phyloP scores from a whole-genome alignment of 1,140 invertebrate genomes.

The Drosophila guanche region DNA sequence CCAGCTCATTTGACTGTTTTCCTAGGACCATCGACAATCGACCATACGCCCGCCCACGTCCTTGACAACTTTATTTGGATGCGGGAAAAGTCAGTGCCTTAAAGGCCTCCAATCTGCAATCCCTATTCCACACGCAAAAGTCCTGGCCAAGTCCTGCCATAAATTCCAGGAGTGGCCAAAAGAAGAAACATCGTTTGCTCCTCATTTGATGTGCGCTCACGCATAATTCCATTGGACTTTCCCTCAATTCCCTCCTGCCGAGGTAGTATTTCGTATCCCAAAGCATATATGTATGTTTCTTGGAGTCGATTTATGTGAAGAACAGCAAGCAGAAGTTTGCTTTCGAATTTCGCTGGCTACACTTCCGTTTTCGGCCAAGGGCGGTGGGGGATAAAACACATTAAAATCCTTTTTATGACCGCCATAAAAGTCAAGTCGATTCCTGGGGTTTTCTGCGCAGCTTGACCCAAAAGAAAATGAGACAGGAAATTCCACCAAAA shows the following conservation, averaged over 20 bases:
- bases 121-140: slow-evolving; percentile 13
- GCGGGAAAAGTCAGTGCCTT: slow-evolving; percentile 32
- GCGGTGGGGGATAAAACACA: slow-evolving; percentile 59
- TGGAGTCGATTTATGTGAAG: slow-evolving; percentile 65
- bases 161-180: slow-evolving; percentile 39
- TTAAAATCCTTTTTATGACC: slow-evolving; percentile 74
- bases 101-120: background rate
- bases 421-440: slow-evolving; percentile 76
- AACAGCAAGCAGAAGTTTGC: slow-evolving; percentile 45
- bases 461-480: slow-evolving; percentile 38
- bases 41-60: background rate
- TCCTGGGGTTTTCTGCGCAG: slow-evolving; percentile 27
- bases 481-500: slow-evolving; percentile 26
- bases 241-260: slow-evolving; percentile 4
- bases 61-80: slow-evolving; percentile 70
- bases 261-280: background rate
- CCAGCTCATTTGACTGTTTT: slow-evolving; percentile 65
- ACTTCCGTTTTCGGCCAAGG: background rate
- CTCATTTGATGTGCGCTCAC: slow-evolving; percentile 57
- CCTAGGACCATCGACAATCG: too few species aligned
- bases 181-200: slow-evolving; percentile 46
- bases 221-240: slow-evolving; percentile 59
- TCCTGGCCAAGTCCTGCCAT: slow-evolving; percentile 10
- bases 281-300: slow-evolving; percentile 27
- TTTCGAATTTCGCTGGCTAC: slow-evolving; percentile 24